phyloP scores from a whole-genome alignment of 2,797 vertebrate genomes.

The Oryzias dopingdopingensis region DNA sequence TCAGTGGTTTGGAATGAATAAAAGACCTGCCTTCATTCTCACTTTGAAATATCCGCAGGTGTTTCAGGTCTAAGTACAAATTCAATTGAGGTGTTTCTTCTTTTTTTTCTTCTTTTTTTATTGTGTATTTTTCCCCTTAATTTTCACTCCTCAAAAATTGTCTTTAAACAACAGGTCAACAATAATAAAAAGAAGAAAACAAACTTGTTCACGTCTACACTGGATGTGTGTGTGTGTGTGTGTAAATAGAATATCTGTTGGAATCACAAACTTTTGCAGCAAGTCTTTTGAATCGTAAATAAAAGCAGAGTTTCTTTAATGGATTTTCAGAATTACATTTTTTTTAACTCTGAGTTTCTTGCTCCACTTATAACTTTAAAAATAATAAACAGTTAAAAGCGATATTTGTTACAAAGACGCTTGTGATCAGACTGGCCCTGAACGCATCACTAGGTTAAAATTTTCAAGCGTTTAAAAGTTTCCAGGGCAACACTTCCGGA shows the following conservation, averaged over 20 bases:
- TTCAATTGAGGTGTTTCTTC: conserved; percentile 41
- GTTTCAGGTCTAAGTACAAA: conserved; percentile 57
- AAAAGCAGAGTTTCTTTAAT: too few species aligned
- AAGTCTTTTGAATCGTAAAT: too few species aligned
- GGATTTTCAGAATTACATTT: neutral
- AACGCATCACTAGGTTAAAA: neutral
- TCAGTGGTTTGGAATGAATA: conserved; percentile 35
- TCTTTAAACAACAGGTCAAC: conserved; percentile 64
- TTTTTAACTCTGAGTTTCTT: neutral
- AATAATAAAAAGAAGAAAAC: conserved; percentile 64
- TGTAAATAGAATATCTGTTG: neutral
- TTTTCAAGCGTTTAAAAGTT: conserved; percentile 41
- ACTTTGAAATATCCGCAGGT: conserved; percentile 34
- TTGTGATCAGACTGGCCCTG: neutral
- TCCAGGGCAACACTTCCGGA: conserved; percentile 31
- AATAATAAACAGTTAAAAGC: too few species aligned
- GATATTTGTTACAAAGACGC: too few species aligned
- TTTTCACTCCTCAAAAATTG: conserved; percentile 72
- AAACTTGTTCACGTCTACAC: conserved; percentile 72
- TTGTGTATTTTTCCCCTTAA: conserved; percentile 63
- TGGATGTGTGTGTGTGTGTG: conserved; percentile 46
- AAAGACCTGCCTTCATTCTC: conserved; percentile 50
- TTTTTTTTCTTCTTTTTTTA: conserved; percentile 45
- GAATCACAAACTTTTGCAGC: too few species aligned
- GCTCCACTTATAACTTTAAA: too few species aligned